Conservation (phyloP, 2,888 invertebrate species). For the Girardia tigrina region DNA sequence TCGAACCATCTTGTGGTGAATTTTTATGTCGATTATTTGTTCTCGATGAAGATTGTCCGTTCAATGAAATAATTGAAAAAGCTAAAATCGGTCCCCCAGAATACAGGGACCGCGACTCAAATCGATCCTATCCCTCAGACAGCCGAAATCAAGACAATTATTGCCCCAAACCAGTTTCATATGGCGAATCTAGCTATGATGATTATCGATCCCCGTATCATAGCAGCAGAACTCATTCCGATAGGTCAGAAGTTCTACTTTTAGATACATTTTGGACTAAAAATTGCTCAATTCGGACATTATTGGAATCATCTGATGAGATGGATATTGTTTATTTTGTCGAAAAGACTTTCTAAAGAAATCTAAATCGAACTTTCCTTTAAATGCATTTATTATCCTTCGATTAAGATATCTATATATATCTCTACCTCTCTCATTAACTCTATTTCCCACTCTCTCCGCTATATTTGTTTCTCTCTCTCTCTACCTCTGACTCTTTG, state of each 20-base stretch:
- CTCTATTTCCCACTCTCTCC: too few relatives aligned
- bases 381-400: background rate
- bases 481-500: background rate
- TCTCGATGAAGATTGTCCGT: slow-evolving; percentile 56
- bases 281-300: background rate
- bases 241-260: slow-evolving; percentile 23
- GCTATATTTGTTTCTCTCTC: too few relatives aligned
- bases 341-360: background rate
- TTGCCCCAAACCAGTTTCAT: slow-evolving; percentile 16
- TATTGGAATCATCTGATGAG: background rate
- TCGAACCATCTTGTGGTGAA: slow-evolving; percentile 83
- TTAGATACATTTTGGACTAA: slow-evolving; percentile 13
- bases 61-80: slow-evolving; percentile 35
- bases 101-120: slow-evolving; percentile 16
- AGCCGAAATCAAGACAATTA: slow-evolving; percentile 9
- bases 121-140: background rate
- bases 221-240: slow-evolving; percentile 14
- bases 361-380: background rate
- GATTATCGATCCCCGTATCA: slow-evolving; percentile 11
- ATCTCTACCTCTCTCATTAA: too few relatives aligned
- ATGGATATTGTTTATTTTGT: slow-evolving; percentile 1
- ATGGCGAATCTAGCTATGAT: slow-evolving; percentile 23
- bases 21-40: slow-evolving; percentile 82
- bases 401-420: background rate
- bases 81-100: slow-evolving; percentile 17